Base-by-base conservation (phyloP, 2,797 vertebrate species). In the Manis pentadactyla region DNA sequence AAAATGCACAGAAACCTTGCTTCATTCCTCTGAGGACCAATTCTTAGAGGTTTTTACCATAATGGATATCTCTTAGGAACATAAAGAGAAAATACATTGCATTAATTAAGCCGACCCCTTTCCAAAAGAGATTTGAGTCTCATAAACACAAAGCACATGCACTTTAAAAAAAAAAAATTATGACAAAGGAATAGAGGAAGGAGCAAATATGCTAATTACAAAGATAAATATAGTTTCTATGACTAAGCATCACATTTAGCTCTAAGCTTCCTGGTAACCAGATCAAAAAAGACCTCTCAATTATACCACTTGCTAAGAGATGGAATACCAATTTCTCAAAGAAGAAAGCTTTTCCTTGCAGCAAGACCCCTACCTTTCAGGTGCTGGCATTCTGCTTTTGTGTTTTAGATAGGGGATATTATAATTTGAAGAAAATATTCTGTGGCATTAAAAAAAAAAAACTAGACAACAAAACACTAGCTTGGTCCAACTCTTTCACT, bases 391-490 rank as follows among this genome's bases (percentile, higher is more conserved):
- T 71, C 81, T 90, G 57, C 23, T 85, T 66, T 61, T 7, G 31
- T 77, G 27, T 79, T 84, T 88, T 66, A 81, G 42, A 90, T 61
- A 12, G 25, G 46, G 29, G 8, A 39, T 9, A 93, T 81, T 88
- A 82, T 1, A 73, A 61, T 61, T 90, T 88, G 34, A 87, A 85
- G 25, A 96, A 97, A 93, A 69, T 71, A 46, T 73, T 93, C 49
- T 87, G 29, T 5, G 66, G 23, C 61, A 68, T 92, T 78, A 55
- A 85, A 77, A 90, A 39, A 66, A 59, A 18, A 53, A 15, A 75
- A n/a, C 17, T 63, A 15, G 19, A 25, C n/a, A 77, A 13, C 5
- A 84, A n/a, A 27, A 68, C 34, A 53, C 14, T 46, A 1, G 3
- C 37, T 53, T 84, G 49, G 18, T 64, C 4, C 34, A 84, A 49